Base-by-base conservation (phyloP, 2,113 vertebrate species). In the Channa maculata region DNA sequence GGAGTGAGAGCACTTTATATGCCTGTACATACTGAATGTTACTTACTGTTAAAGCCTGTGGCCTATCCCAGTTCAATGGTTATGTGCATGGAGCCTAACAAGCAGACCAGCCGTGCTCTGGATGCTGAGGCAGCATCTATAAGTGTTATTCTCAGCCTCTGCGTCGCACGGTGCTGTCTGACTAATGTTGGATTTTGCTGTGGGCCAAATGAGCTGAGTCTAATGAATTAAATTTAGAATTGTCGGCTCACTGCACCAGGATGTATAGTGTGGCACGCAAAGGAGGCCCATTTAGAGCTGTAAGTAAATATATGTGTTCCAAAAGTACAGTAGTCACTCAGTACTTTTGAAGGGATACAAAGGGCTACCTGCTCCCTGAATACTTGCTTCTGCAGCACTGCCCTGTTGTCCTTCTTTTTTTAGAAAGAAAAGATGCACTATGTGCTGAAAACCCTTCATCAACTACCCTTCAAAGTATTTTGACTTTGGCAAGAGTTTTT, bases 151-250 rank as follows among this genome's bases (percentile, higher is more conserved):
- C 67, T 79, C 6, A 60, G 53, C 63, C 34, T 14, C 46, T 13
- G n/a, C 55, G 6, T 72, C 73, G 55, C 71, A 70, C 50, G 62
- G 13, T 0, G 3, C 70, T 44, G 78, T 75, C 66, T 71, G 53
- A 74, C 62, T 79, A 73, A 77, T 59, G 65, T 14, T 46, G 62
- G 41, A 48, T 37, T 78, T 83, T 65, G 65, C 75, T 71, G 44
- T 24, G 74, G 69, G 71, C 49, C 37, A 41, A 77, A 68, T 70
- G 66, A 86, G 75, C 76, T 82, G 78, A 88, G 73, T 76, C 70
- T 73, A 77, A 75, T 73, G 51, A 86, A 78, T 70, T 83, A 52
- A 80, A 90, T 0, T 55, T 79, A 82, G 75, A 78, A 65, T 2
- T 58, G 66, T 76, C 49, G 13, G 11, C 43, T 55, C 54, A 45